Conservation (phyloP, 2,113 vertebrate genomes). For the Thryonomys swinderianus region DNA sequence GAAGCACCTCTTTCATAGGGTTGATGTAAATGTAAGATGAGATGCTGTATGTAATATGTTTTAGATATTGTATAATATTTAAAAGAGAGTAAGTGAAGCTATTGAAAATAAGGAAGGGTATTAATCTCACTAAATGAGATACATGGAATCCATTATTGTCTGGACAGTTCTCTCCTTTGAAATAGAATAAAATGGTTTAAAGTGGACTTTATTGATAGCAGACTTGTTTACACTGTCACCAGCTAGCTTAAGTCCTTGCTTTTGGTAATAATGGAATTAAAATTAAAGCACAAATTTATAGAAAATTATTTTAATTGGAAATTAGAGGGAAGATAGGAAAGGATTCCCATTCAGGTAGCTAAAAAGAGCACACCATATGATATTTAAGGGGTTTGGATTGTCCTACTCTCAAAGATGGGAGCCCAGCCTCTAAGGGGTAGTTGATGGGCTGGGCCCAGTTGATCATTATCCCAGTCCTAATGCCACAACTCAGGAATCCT, state of each 20-base stretch:
- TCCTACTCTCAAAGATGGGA: not conserved
- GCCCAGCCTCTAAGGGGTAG: not conserved
- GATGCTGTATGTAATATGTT: not conserved
- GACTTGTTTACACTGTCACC: not conserved
- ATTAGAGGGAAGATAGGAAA: not conserved
- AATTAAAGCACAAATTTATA: not conserved
- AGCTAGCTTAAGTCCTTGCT: not conserved
- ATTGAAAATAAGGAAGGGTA: not conserved
- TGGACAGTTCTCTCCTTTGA: not conserved
- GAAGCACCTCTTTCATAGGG: not conserved
- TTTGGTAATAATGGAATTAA: not conserved
- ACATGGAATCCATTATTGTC: not conserved
- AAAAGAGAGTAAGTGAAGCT: not conserved
- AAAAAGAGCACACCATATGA: not conserved
- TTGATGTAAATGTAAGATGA: not conserved
- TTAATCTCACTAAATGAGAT: not conserved
- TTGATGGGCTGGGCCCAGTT: not conserved
- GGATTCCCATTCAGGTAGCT: not conserved
- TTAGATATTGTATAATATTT: not conserved
- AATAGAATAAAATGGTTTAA: conserved; percentile 1
- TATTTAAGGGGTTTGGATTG: not conserved
- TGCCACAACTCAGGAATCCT: not conserved
- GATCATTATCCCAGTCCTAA: not conserved
- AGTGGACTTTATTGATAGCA: not conserved
- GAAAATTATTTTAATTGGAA: not conserved